Evolutionary conservation across 2,888 invertebrate species (phyloP).

Genomic region (Tachystola acroxantha): DNA sequence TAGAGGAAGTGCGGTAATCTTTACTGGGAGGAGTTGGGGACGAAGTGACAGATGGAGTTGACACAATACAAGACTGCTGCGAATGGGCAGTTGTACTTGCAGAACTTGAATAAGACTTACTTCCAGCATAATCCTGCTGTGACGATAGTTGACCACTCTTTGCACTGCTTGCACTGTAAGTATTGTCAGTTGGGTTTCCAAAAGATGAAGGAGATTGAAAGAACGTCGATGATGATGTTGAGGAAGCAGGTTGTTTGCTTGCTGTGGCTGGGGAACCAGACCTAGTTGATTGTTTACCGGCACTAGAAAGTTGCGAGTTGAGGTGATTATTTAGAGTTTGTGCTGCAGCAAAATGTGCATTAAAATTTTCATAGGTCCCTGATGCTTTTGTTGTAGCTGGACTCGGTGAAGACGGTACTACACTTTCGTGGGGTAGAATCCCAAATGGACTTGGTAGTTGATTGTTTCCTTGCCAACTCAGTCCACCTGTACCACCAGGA

Average conservation of each 20-base stretch:
- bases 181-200: slow-evolving; percentile 76
- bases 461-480: slow-evolving; percentile 87
- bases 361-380: slow-evolving; percentile 82
- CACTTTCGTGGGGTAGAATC: slow-evolving; percentile 87
- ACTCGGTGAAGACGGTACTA: slow-evolving; percentile 81
- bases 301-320: slow-evolving; percentile 80
- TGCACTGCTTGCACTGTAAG: slow-evolving; percentile 76
- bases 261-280: slow-evolving; percentile 76
- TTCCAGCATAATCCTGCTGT: slow-evolving; percentile 77
- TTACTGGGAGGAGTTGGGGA: slow-evolving; percentile 74
- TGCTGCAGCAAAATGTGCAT: slow-evolving; percentile 83
- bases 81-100: slow-evolving; percentile 78
- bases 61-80: slow-evolving; percentile 86
- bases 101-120: slow-evolving; percentile 79
- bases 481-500: slow-evolving; percentile 64
- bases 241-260: slow-evolving; percentile 71
- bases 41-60: slow-evolving; percentile 79
- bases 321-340: slow-evolving; percentile 81
- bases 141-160: slow-evolving; percentile 74
- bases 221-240: slow-evolving; percentile 77
- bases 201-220: slow-evolving; percentile 81
- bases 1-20: slow-evolving; percentile 81
- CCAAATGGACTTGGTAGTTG: slow-evolving; percentile 86
- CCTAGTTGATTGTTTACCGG: slow-evolving; percentile 75
- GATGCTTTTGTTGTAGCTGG: slow-evolving; percentile 79